Evolutionary conservation across 2,113 vertebrate genomes (phyloP), one percentile per base, ranked within the genome.

Genomic region (Syngnathoides biaculeatus): DNA sequence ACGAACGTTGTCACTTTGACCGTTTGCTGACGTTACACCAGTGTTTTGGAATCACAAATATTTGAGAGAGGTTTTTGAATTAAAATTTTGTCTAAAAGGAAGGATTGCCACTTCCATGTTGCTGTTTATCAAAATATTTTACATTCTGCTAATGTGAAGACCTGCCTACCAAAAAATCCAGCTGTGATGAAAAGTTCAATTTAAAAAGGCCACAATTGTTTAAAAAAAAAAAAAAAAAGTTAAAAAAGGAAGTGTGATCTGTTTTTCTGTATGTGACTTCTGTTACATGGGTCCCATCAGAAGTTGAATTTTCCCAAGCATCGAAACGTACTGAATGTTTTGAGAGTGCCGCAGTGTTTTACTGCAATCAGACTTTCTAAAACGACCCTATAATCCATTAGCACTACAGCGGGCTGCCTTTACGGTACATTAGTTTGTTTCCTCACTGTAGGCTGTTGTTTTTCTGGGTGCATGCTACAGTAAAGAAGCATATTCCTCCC

Each of bases 381-480:
- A 68, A 73, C 55, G 59, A 69, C 62, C 59, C 69, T 4, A 69
- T 40, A 67, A 69, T 68, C 64, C 65, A 69, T 79, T 78, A 80
- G 60, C 69, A 1, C 13, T 80, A 58, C 73, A 63, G 64, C 45
- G 68, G 42, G 65, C 57, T 77, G 75, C 68, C 72, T 82, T 84
- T 77, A 69, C 38, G 79, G 73, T 69, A 59, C 84, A 76, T 87
- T 85, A 79, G 74, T 80, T 74, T 65, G 67, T 55, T 60, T 75
- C 55, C 48, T 73, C 27, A 27, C 48, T 8, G 61, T 66, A 17
- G 48, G 48, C 71, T 50, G n/a, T 74, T 78, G 82, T 78, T 75
- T 69, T 79, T 65, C 57, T 52, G 64, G 79, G 64, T 62, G 69
- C 55, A 62, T 38, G 73, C 80, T 64, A 43, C 67, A 80, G 39